These are phyloP conservation scores for Coelinius sp. DNA, from an alignment of 2,888 invertebrate genomes.

Conservation along the genomic window DNA sequence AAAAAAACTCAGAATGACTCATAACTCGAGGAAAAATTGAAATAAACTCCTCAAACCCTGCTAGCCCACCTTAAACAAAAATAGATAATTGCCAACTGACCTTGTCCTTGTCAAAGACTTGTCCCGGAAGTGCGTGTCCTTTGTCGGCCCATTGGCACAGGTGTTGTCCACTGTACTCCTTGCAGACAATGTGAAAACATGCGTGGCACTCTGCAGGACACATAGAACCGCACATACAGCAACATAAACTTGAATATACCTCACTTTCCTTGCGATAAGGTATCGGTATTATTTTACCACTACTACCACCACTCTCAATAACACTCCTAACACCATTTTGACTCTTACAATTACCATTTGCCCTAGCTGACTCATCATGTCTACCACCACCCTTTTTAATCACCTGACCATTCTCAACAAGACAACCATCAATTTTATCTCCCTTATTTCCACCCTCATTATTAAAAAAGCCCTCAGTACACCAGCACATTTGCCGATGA, in stretches of 20 bases:
- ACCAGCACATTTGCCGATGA: slow-evolving; percentile 68
- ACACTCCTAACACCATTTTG: slow-evolving; percentile 36
- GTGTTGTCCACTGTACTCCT: slow-evolving; percentile 64
- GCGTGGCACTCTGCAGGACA: slow-evolving; percentile 78
- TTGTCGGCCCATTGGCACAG: slow-evolving; percentile 68
- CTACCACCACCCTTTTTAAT: slow-evolving; percentile 42
- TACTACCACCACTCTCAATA: slow-evolving; percentile 36
- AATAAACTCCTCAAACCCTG: too few relatives aligned
- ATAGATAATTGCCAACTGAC: slow-evolving; percentile 51
- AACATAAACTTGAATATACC: slow-evolving; percentile 66
- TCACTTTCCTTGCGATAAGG: slow-evolving; percentile 14
- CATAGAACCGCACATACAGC: slow-evolving; percentile 76
- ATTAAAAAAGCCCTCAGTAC: slow-evolving; percentile 44
- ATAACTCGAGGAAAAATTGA: background rate
- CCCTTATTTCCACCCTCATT: slow-evolving; percentile 2
- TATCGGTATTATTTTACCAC: slow-evolving; percentile 29
- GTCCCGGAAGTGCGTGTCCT: slow-evolving; percentile 62
- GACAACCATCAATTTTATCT: background rate
- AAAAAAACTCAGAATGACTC: background rate
- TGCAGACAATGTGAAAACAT: slow-evolving; percentile 77
- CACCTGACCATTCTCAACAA: slow-evolving; percentile 30
- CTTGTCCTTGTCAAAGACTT: slow-evolving; percentile 67
- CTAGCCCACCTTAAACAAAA: too few relatives aligned
- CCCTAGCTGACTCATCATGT: slow-evolving; percentile 41
- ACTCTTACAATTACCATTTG: slow-evolving; percentile 38